Base-by-base conservation (phyloP, 2,888 invertebrate species). In the Megastigmus dorsalis region DNA sequence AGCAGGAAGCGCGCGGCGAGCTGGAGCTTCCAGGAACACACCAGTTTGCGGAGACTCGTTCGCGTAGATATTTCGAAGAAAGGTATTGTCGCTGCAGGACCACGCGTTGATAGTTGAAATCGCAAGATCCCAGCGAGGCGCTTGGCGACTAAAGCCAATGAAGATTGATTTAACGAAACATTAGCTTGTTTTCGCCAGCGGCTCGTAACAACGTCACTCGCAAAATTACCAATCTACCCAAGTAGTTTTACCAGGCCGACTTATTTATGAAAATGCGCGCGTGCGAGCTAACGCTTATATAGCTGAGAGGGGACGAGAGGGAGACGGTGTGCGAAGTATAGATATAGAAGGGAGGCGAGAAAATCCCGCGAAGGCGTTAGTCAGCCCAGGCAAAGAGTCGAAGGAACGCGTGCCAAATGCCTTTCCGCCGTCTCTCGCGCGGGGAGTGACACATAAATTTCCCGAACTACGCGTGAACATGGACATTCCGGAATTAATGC, bases 321-420 rank as follows among this genome's bases (percentile, higher is more conserved):
- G 23, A 13, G 20, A 9, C 7, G 10, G 10, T 2, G 5, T 6
- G 48, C 33, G 33, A 2, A 20, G 36, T 10, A 2, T 5, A 54
- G 23, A 41, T n/a, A 38, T 4, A 3, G 18, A 36, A 1, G 15
- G 33, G 23, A 15, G 3, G 38, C 13, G 28, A 30, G 43, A 59
- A 28, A n/a, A 30, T 26, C 1, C 26, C 13, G 45, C 4, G 50
- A 33, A 50, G 52, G 30, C 43, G 33, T 45, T 65, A 60, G 30
- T 65, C 65, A 71, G 45, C 63, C 20, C 13, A n/a, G n/a, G n/a
- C n/a, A 36, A 41, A 28, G 63, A 67, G 73, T 23, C 43, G 45
- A 67, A 60, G n/a, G 66, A 54, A 48, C 73, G 67, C 67, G 52
- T 67, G 73, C 73, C 73, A 73, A 73, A 73, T 67, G 67, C 59